Percentiles rank a stretch among this genome's conserved stretches.
phyloP scores from a whole-genome alignment of 2,888 invertebrate genomes.

The Sinopyrophorus schimmeli region DNA sequence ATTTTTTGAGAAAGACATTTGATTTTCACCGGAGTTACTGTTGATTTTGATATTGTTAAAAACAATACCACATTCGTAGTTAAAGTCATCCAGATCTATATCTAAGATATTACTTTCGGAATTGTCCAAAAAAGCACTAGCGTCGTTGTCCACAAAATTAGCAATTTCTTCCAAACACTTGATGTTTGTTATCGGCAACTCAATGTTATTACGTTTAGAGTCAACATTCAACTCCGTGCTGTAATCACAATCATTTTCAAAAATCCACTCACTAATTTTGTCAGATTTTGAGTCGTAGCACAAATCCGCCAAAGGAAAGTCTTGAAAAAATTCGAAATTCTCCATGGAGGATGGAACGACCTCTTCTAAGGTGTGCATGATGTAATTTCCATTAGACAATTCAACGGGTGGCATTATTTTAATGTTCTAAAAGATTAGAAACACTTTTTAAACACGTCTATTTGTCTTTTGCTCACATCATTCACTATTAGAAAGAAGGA shows the following conservation, averaged over 20 bases:
- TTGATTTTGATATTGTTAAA: slow-evolving; percentile 5
- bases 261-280: not conserved
- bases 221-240: slow-evolving; percentile 8
- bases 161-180: slow-evolving; percentile 27
- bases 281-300: not conserved
- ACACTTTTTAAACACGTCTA: too few species aligned
- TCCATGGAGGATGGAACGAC: slow-evolving; percentile 11
- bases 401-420: slow-evolving; percentile 30
- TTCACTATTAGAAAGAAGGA: slow-evolving; percentile 25
- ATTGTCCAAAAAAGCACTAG: slow-evolving; percentile 18
- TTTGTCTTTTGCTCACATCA: slow-evolving; percentile 7
- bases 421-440: not conserved
- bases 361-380: slow-evolving; percentile 17
- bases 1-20: not conserved
- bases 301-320: slow-evolving; percentile 8
- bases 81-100: slow-evolving; percentile 17
- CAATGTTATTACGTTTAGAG: slow-evolving; percentile 1
- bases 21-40: too few species aligned
- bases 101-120: slow-evolving; percentile 11
- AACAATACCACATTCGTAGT: slow-evolving; percentile 13
- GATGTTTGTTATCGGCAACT: slow-evolving; percentile 14
- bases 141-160: slow-evolving; percentile 28
- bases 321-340: slow-evolving; percentile 4
- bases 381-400: slow-evolving; percentile 20
- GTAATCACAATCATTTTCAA: slow-evolving; percentile 14